Evolutionary conservation across 2,113 vertebrate genomes (phyloP).

Genomic region (Miniopterus natalensis): DNA sequence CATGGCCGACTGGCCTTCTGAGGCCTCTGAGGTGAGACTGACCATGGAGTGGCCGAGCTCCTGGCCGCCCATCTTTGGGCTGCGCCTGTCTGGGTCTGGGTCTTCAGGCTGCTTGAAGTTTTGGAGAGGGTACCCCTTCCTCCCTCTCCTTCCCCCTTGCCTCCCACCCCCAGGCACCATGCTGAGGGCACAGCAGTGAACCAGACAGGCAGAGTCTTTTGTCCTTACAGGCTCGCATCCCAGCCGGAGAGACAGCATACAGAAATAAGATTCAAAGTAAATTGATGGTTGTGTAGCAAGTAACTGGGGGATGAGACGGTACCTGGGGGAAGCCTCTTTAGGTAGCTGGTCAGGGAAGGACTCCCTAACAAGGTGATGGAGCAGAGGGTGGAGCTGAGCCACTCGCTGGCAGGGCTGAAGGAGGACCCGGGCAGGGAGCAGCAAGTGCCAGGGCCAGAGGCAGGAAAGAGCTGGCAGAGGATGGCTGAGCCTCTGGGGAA

Average conservation of each 20-base stretch:
- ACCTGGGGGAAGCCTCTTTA: not conserved
- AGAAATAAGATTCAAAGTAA: not conserved
- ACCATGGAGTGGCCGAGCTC: not conserved
- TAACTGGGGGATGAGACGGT: not conserved
- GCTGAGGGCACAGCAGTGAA: not conserved
- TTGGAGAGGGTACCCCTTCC: not conserved
- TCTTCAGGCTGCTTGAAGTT: not conserved
- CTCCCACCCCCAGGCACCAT: not conserved
- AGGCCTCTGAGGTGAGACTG: conserved; percentile 88
- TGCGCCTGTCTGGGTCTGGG: not conserved
- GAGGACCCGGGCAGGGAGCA: not conserved
- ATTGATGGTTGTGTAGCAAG: not conserved
- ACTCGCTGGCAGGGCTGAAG: not conserved
- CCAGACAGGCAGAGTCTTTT: not conserved
- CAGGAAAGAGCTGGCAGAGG: not conserved
- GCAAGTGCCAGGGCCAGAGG: fast-evolving
- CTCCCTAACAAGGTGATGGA: not conserved
- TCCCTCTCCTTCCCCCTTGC: not conserved
- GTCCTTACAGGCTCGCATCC: not conserved
- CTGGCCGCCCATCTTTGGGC: not conserved
- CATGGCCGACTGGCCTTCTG: conserved; percentile 92
- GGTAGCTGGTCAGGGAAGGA: not conserved
- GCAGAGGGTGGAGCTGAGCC: not conserved
- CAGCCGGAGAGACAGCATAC: not conserved
- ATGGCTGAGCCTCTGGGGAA: not conserved